Percentiles rank a stretch among this genome's conserved stretches.
Conservation (phyloP, 2,113 vertebrate genomes). For the Rhinoderma darwinii region DNA sequence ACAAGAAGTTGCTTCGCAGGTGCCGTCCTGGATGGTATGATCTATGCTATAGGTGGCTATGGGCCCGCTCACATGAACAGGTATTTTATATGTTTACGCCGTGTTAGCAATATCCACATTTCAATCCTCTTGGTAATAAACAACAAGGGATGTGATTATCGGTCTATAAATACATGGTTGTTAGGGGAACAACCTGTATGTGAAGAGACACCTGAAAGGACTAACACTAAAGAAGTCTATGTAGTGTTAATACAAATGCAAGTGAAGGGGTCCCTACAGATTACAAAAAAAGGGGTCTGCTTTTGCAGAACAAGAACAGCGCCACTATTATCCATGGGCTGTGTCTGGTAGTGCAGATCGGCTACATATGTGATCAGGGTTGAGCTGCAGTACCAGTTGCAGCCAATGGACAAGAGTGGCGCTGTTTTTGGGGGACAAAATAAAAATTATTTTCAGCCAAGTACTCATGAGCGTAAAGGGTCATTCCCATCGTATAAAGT, state of each 20-base stretch:
- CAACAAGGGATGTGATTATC: constrained; percentile 26
- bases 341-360: no score
- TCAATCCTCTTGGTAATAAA: background rate
- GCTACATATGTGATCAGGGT: no score
- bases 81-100: constrained; percentile 67
- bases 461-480: no score
- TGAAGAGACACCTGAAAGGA: constrained; percentile 31
- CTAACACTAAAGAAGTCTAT: background rate
- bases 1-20: constrained; percentile 95
- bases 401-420: no score
- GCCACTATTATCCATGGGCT: no score
- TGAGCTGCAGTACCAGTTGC: no score
- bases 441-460: no score
- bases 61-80: constrained; percentile 98
- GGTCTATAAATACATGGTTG: constrained; percentile 18
- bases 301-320: no score
- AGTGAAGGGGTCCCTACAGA: no score
- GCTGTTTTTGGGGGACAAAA: no score
- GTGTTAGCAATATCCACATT: background rate
- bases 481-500: no score
- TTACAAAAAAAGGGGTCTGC: no score
- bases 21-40: constrained; percentile 91
- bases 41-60: constrained; percentile 96
- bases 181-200: constrained; percentile 13
- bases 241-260: background rate